Percentiles rank a stretch among this genome's conserved stretches.
These are phyloP conservation scores for Cynocephalus volans DNA, from an alignment of 2,113 vertebrate genomes.

Conservation along the genomic window DNA sequence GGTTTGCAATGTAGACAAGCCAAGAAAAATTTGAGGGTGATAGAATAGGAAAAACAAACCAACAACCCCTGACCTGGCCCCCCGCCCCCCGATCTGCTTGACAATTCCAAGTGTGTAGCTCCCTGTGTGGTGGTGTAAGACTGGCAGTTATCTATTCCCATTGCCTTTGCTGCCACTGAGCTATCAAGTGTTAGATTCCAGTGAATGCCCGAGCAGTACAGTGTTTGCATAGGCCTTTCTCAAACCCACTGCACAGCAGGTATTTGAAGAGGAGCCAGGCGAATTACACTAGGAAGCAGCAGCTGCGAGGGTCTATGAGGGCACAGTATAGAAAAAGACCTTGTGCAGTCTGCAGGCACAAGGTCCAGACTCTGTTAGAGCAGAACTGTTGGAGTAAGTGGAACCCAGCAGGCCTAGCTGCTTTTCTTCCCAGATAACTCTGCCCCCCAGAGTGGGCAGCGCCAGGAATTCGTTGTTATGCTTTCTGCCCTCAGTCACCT, in stretches of 20 bases:
- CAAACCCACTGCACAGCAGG: slow-evolving; percentile 59
- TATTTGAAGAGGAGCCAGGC: slow-evolving; percentile 69
- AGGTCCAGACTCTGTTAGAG: neutral
- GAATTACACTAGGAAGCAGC: neutral
- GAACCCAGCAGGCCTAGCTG: neutral
- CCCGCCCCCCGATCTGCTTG: neutral
- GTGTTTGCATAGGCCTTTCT: slow-evolving; percentile 59
- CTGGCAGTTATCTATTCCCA: neutral
- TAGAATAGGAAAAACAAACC: neutral
- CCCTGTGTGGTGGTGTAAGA: neutral
- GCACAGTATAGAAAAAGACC: neutral
- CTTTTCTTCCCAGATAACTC: neutral
- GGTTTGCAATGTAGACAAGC: neutral
- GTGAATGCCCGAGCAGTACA: neutral
- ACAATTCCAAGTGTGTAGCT: neutral
- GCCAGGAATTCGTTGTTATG: neutral
- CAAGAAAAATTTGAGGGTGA: neutral
- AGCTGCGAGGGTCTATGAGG: neutral
- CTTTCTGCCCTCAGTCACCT: neutral
- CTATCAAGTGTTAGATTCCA: slow-evolving; percentile 49
- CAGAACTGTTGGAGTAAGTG: neutral
- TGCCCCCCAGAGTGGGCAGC: neutral
- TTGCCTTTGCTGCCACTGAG: neutral
- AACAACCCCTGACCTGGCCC: neutral
- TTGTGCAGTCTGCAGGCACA: neutral